phyloP scores from a whole-genome alignment of 2,888 invertebrate species.

The Pecten maximus region DNA sequence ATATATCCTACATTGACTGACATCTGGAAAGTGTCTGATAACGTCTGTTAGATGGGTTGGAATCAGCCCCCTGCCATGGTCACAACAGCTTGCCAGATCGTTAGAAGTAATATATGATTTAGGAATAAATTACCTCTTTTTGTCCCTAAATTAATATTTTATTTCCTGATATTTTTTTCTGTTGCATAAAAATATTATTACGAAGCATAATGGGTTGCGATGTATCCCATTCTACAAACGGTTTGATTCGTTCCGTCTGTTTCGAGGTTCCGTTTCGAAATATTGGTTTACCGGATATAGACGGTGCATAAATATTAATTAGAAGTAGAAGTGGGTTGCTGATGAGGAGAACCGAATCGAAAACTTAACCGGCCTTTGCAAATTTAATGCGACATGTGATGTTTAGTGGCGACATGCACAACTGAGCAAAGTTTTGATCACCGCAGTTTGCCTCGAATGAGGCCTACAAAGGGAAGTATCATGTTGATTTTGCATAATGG shows the following conservation, averaged over 20 bases:
- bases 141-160: background rate
- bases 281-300: constrained; percentile 57
- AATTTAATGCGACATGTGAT: background rate
- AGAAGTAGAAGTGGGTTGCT: constrained; percentile 16
- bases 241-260: background rate
- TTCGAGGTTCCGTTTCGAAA: constrained; percentile 37
- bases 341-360: background rate
- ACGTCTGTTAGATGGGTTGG: background rate
- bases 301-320: constrained; percentile 52
- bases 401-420: background rate
- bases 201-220: background rate
- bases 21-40: constrained; percentile 20
- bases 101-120: background rate
- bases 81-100: background rate
- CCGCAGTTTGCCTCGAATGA: background rate
- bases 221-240: background rate
- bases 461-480: background rate
- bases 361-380: background rate
- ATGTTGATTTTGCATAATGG: background rate
- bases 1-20: background rate
- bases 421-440: background rate
- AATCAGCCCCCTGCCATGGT: background rate
- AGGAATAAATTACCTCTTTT: background rate
- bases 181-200: background rate
- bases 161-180: background rate